Conservation (phyloP, 1,140 invertebrate species). For the Drosophila prosaltans region DNA sequence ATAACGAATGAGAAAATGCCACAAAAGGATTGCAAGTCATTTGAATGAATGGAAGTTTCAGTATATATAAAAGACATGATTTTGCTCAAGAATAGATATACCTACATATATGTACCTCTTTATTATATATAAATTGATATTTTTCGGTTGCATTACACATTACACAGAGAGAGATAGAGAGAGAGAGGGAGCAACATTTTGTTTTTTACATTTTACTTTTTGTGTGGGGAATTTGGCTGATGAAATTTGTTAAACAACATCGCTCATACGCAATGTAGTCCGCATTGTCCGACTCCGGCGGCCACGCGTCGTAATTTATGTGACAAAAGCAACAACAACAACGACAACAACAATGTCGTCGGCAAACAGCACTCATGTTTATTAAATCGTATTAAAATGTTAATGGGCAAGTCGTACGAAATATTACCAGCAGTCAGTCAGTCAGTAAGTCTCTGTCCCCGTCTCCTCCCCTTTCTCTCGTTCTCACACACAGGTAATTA, state of each 20-base stretch:
- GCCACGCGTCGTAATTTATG: conserved; percentile 62
- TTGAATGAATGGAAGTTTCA: too few relatives aligned
- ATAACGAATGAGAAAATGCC: too few relatives aligned
- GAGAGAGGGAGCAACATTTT: too few relatives aligned
- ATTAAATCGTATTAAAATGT: conserved; percentile 76
- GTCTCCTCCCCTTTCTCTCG: neutral
- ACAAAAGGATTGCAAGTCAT: too few relatives aligned
- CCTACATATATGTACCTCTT: too few relatives aligned
- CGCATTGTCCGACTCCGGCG: conserved; percentile 5
- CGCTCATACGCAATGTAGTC: conserved; percentile 63
- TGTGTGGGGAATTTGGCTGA: conserved; percentile 38
- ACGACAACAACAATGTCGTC: neutral
- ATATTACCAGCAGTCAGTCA: conserved; percentile 51
- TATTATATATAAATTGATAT: too few relatives aligned
- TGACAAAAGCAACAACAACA: conserved; percentile 2
- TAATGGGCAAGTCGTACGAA: conserved; percentile 69
- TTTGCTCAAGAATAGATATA: too few relatives aligned
- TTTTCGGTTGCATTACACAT: too few relatives aligned
- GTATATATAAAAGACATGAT: too few relatives aligned
- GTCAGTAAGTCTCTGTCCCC: neutral
- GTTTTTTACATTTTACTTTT: neutral
- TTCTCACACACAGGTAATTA: conserved; percentile 61
- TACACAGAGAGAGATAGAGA: too few relatives aligned
- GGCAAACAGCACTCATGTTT: conserved; percentile 49
- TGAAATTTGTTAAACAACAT: conserved; percentile 58